Percentiles rank a stretch among this genome's conserved stretches.
Conservation (phyloP, 2,113 vertebrate genomes). For the Equus quagga region DNA sequence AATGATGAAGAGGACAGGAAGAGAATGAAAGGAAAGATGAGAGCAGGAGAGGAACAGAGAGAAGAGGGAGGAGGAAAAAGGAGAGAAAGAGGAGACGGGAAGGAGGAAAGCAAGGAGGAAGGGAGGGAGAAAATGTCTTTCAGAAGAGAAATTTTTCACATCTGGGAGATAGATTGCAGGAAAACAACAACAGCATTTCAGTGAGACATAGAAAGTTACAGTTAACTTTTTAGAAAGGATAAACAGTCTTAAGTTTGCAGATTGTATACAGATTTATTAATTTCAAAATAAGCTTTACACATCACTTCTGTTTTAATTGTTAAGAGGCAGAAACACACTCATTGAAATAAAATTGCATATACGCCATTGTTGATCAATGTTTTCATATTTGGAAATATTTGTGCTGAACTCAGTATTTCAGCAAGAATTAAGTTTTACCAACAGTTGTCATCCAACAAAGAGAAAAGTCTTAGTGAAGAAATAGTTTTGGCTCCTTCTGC, state of each 20-base stretch:
- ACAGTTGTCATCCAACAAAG: background rate
- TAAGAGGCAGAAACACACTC: conserved; percentile 49
- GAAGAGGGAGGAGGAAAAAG: background rate
- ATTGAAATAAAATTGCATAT: conserved; percentile 44
- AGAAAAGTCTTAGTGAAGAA: background rate
- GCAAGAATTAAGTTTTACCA: conserved; percentile 39
- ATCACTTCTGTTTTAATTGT: conserved; percentile 54
- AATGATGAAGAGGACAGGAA: background rate
- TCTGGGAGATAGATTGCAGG: background rate
- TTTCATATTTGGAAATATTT: conserved; percentile 51
- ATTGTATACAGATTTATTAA: conserved; percentile 40
- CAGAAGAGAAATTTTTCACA: background rate
- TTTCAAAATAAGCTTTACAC: conserved; percentile 72
- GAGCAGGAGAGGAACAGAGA: background rate
- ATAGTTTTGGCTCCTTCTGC: background rate
- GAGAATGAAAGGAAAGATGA: no score
- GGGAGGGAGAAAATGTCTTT: background rate
- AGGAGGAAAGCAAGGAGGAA: no score
- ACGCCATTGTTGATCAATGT: conserved; percentile 32
- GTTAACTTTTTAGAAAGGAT: conserved; percentile 50
- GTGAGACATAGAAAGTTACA: conserved; percentile 43
- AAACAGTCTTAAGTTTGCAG: conserved; percentile 59
- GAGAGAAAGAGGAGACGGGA: background rate
- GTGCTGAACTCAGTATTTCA: conserved; percentile 7
- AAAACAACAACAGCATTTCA: conserved; percentile 32